phyloP scores from a whole-genome alignment of 2,797 vertebrate genomes.

The Sciurus vulgaris region DNA sequence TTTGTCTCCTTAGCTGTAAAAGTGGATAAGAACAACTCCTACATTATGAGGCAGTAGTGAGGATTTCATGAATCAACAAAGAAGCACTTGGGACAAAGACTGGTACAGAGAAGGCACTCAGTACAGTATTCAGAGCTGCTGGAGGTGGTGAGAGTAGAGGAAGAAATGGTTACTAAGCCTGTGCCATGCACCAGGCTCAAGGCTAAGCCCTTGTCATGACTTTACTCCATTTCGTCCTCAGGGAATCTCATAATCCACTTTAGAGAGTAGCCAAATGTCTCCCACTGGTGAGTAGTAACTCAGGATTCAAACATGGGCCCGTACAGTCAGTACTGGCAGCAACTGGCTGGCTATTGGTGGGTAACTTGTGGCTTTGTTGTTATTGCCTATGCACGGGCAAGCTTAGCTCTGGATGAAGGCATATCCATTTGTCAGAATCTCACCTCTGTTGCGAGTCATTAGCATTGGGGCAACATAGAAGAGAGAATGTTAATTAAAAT shows the following conservation, averaged over 20 bases:
- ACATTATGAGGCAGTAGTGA: background rate
- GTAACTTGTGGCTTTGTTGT: background rate
- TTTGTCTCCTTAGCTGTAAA: background rate
- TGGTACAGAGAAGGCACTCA: background rate
- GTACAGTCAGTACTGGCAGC: background rate
- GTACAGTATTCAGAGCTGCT: background rate
- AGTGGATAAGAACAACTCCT: background rate
- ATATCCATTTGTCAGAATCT: background rate
- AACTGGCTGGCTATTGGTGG: background rate
- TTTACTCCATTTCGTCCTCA: background rate
- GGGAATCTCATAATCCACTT: accelerated
- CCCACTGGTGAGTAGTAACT: accelerated
- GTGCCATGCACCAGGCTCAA: accelerated
- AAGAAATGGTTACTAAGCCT: background rate
- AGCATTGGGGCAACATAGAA: background rate
- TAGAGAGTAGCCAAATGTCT: background rate
- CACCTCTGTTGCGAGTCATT: background rate
- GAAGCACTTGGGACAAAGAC: background rate
- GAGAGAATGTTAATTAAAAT: background rate
- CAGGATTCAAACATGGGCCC: background rate
- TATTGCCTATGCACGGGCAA: background rate
- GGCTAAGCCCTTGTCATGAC: background rate
- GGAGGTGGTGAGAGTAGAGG: accelerated
- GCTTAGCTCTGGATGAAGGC: background rate
- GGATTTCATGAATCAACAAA: background rate